Evolutionary conservation across 2,888 invertebrate genomes (phyloP).

Genomic region (Balanococcus diminutus): DNA sequence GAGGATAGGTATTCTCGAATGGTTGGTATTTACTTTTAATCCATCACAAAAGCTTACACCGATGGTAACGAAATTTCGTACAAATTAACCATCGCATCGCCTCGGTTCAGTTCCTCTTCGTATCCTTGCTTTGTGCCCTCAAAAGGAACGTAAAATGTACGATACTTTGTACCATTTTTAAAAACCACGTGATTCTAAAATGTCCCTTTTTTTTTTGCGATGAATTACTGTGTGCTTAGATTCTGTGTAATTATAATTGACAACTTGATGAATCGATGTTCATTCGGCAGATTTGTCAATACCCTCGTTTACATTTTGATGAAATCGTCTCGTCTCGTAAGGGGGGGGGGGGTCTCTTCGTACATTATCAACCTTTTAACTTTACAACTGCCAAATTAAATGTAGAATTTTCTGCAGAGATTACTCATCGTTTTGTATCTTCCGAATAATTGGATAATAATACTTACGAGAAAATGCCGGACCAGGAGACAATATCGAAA

Average conservation of each 20-base stretch:
- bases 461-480: no score
- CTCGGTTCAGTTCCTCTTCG: no score
- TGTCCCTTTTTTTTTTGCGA: no score
- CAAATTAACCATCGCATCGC: not conserved
- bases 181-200: no score
- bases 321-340: not conserved
- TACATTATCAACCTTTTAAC: no score
- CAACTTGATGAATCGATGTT: slow-evolving; percentile 1
- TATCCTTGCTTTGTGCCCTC: not conserved
- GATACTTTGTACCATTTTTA: no score
- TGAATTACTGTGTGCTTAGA: not conserved
- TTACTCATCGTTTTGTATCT: no score
- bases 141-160: not conserved
- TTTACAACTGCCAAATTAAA: no score
- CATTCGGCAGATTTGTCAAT: not conserved
- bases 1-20: not conserved
- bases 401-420: no score
- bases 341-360: not conserved
- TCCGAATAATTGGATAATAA: no score
- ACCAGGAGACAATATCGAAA: no score
- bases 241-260: not conserved
- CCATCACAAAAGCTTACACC: slow-evolving; percentile 4
- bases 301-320: not conserved
- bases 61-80: not conserved
- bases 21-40: slow-evolving; percentile 22